phyloP scores from a whole-genome alignment of 2,797 vertebrate species.

The Melanotaenia boesemani region DNA sequence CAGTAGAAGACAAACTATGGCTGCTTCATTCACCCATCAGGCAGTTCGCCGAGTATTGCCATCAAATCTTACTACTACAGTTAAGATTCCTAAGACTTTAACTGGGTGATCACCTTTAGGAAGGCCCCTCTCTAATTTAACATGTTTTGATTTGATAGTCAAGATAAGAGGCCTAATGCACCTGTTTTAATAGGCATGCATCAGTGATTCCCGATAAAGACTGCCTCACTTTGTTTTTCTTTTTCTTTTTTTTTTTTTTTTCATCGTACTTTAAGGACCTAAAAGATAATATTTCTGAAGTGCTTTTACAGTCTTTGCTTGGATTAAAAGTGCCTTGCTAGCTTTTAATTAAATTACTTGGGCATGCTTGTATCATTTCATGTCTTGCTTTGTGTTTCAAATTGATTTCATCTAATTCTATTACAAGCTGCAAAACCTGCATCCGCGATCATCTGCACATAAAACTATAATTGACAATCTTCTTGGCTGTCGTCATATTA shows the following conservation, averaged over 20 bases:
- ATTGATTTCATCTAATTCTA: constrained; percentile 76
- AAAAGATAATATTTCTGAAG: not conserved
- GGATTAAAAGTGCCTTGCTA: constrained; percentile 20
- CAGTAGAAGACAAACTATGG: constrained; percentile 58
- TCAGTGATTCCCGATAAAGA: constrained; percentile 11
- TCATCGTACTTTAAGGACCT: not conserved
- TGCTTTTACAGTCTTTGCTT: constrained; percentile 27
- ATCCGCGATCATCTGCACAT: constrained; percentile 69
- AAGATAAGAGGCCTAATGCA: constrained; percentile 13
- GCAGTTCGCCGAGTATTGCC: not conserved
- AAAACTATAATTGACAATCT: constrained; percentile 73
- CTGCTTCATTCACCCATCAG: not conserved
- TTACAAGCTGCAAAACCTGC: constrained; percentile 70
- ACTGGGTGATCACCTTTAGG: constrained; percentile 17
- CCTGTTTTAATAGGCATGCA: constrained; percentile 21
- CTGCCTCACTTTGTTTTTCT: not conserved
- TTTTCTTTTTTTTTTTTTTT: too few species aligned
- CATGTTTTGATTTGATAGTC: constrained; percentile 9
- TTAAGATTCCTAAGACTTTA: constrained; percentile 1
- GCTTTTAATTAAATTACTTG: constrained; percentile 45
- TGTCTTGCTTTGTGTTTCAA: constrained; percentile 52
- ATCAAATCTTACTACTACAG: constrained; percentile 18
- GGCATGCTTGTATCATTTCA: constrained; percentile 45
- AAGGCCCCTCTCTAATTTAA: constrained; percentile 12
- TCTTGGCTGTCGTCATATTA: constrained; percentile 71